A percentile compares a stretch with the other conserved stretches of the same genome.
phyloP scores from a whole-genome alignment of 2,888 invertebrate species.

The Euphydryas editha region DNA sequence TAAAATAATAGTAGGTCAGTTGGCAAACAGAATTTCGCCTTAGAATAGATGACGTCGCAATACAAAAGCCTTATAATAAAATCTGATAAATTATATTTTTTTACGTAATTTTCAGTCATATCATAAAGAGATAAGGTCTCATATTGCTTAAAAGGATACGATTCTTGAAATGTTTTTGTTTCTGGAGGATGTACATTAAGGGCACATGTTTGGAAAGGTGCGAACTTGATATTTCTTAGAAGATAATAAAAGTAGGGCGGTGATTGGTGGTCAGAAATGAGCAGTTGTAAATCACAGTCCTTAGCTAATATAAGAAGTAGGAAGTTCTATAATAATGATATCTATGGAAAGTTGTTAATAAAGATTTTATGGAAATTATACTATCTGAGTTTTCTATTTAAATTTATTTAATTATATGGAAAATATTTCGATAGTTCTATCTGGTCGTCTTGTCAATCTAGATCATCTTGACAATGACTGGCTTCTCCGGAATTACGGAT shows the following conservation, averaged over 20 bases:
- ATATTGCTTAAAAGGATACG: neutral
- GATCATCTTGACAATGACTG: no score
- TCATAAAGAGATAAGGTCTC: neutral
- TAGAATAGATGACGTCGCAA: constrained; percentile 39
- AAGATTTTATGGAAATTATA: no score
- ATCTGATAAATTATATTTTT: neutral
- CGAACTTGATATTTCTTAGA: constrained; percentile 41
- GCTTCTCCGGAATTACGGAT: no score
- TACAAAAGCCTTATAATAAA: constrained; percentile 28
- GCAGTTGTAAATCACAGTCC: constrained; percentile 55
- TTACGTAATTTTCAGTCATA: neutral
- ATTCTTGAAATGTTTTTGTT: constrained; percentile 1
- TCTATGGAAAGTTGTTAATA: neutral
- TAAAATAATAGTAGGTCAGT: constrained; percentile 38
- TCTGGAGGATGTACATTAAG: constrained; percentile 53
- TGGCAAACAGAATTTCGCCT: constrained; percentile 31
- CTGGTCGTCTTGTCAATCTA: no score
- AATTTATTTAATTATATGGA: no score
- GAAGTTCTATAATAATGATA: neutral
- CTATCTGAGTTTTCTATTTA: no score
- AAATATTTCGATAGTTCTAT: no score
- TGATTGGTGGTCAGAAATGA: constrained; percentile 59
- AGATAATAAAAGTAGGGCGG: constrained; percentile 39
- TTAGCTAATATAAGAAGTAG: neutral
- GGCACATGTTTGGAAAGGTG: constrained; percentile 70